Evolutionary conservation across 2,797 vertebrate species (phyloP).

Genomic region (Falco concolor): DNA sequence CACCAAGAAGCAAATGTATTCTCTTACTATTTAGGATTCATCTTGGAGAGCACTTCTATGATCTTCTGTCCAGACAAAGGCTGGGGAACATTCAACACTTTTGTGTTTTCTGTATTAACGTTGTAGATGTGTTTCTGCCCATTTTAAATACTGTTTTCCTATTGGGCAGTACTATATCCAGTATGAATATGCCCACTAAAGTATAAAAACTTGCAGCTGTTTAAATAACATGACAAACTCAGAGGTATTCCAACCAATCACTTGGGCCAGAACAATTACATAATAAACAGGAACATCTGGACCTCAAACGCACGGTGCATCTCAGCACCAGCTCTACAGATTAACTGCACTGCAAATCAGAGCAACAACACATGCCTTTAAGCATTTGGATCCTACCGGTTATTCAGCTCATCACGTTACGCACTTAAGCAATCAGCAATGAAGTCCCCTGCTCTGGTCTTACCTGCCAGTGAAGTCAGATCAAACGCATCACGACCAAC

Average conservation of each 20-base stretch:
- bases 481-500: not conserved
- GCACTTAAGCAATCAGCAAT: not conserved
- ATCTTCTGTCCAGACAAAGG: not conserved
- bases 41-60: not conserved
- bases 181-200: not conserved
- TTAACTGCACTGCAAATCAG: not conserved
- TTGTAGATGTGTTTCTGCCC: not conserved
- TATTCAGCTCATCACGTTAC: not conserved
- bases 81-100: not conserved
- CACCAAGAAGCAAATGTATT: not conserved
- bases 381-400: not conserved
- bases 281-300: not conserved
- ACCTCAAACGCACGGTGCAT: not conserved
- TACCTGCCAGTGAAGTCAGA: not conserved
- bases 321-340: not conserved
- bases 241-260: not conserved
- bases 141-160: not conserved
- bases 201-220: not conserved
- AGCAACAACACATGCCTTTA: not conserved
- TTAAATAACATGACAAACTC: not conserved
- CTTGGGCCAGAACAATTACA: not conserved
- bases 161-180: not conserved
- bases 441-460: not conserved
- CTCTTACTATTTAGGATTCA: not conserved
- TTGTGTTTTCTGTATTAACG: not conserved